Percentiles rank a stretch among this genome's conserved stretches.
Evolutionary conservation across 1,140 invertebrate species (phyloP).

Genomic region (Anoplophora glabripennis): DNA sequence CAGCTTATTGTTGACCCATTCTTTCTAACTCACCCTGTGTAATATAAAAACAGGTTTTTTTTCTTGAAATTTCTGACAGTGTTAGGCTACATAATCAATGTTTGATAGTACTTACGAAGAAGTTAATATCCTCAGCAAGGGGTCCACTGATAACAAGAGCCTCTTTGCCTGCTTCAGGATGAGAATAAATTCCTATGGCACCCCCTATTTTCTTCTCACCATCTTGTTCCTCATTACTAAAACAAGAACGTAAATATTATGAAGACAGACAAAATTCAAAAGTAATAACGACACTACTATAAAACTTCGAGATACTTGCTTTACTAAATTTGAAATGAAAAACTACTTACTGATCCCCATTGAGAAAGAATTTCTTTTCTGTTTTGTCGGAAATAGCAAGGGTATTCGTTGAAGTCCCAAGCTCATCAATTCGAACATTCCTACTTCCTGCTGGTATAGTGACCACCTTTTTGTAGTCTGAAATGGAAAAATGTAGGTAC

Average conservation of each 20-base stretch:
- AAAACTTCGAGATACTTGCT: background rate
- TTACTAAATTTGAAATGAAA: background rate
- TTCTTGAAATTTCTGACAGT: too few species aligned
- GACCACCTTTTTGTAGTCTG: conserved; percentile 50
- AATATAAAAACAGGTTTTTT: too few species aligned
- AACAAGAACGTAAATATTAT: conserved; percentile 11
- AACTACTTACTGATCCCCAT: conserved; percentile 48
- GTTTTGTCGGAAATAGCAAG: conserved; percentile 45
- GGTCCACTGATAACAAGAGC: conserved; percentile 52
- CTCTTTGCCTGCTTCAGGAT: conserved; percentile 49
- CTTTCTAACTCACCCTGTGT: too few species aligned
- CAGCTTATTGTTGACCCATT: too few species aligned
- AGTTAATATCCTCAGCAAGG: conserved; percentile 46
- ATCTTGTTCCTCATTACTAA: conserved; percentile 39
- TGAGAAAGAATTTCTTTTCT: conserved; percentile 48
- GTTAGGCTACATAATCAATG: too few species aligned
- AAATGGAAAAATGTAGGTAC: background rate
- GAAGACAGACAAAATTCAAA: too few species aligned
- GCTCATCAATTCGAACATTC: conserved; percentile 48
- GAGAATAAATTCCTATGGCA: conserved; percentile 47
- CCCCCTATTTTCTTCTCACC: conserved; percentile 50
- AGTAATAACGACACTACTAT: too few species aligned
- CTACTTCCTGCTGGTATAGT: conserved; percentile 50
- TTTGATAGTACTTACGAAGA: conserved; percentile 38
- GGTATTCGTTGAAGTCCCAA: conserved; percentile 43